phyloP scores from a whole-genome alignment of 2,888 invertebrate species.

The Tipula vernalis region DNA sequence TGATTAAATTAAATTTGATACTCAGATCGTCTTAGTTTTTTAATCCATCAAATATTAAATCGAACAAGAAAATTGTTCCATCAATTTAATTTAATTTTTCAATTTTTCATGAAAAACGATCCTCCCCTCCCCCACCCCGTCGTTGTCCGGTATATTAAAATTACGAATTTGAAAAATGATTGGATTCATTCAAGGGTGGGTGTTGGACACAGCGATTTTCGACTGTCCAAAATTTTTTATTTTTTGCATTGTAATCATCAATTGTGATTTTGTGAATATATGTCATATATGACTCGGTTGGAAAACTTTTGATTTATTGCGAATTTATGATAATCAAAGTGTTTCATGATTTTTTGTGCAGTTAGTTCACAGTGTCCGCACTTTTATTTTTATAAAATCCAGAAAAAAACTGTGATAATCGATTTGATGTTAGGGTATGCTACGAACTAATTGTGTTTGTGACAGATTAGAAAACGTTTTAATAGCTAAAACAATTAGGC shows the following conservation, averaged over 20 bases:
- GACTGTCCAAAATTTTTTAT: background rate
- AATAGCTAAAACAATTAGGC: background rate
- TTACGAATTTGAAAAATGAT: background rate
- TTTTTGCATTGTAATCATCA: background rate
- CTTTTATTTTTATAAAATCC: background rate
- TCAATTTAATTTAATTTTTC: background rate
- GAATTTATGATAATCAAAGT: background rate
- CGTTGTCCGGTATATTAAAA: background rate
- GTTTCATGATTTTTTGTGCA: background rate
- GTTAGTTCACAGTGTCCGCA: background rate
- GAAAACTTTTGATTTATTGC: background rate
- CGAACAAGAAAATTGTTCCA: background rate
- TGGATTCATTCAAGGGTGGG: background rate
- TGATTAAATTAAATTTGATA: background rate
- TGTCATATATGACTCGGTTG: background rate
- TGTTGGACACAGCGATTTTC: background rate
- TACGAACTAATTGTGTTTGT: background rate
- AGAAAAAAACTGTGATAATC: background rate
- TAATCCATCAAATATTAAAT: background rate
- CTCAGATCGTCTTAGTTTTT: background rate
- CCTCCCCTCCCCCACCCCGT: no score
- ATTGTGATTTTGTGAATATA: background rate
- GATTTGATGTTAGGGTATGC: background rate
- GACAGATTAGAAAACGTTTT: background rate
- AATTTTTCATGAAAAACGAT: background rate